Evolutionary conservation across 2,113 vertebrate genomes (phyloP).

Genomic region (Nothoprocta perdicaria): DNA sequence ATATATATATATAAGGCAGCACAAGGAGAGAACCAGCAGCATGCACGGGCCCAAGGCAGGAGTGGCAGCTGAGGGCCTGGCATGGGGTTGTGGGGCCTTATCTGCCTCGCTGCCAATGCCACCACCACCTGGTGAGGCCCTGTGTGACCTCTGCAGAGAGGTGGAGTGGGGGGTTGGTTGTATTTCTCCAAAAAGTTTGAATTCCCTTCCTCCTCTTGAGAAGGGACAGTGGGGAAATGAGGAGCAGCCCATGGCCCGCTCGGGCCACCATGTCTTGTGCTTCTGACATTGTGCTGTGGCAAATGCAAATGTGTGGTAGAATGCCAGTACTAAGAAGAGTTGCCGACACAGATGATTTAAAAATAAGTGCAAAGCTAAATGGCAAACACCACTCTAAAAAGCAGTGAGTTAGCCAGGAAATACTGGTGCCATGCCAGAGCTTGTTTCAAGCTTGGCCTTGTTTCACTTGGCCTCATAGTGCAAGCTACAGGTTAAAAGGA

Average conservation of each 20-base stretch:
- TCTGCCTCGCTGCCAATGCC: too few relatives aligned
- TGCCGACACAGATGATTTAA: not conserved
- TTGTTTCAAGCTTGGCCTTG: not conserved
- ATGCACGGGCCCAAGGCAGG: too few relatives aligned
- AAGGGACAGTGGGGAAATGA: not conserved
- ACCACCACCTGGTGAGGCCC: fast-evolving
- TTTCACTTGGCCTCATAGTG: not conserved
- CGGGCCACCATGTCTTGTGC: not conserved
- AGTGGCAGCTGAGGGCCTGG: fast-evolving
- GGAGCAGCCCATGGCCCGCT: fast-evolving
- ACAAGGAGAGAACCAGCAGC: not conserved
- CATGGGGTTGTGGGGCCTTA: fast-evolving
- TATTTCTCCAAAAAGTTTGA: not conserved
- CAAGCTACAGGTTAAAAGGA: not conserved
- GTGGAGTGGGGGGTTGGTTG: too few relatives aligned
- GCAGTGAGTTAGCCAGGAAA: not conserved
- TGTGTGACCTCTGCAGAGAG: not conserved
- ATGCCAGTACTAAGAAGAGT: not conserved
- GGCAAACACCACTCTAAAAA: not conserved
- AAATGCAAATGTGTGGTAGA: fast-evolving
- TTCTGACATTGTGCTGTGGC: not conserved
- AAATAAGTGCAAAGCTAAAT: not conserved
- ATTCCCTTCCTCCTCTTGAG: not conserved
- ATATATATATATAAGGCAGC: not conserved
- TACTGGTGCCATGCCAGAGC: not conserved